A percentile compares a stretch with the other conserved stretches of the same genome.
phyloP scores from a whole-genome alignment of 1,140 invertebrate genomes.

The Papilio polytes region DNA sequence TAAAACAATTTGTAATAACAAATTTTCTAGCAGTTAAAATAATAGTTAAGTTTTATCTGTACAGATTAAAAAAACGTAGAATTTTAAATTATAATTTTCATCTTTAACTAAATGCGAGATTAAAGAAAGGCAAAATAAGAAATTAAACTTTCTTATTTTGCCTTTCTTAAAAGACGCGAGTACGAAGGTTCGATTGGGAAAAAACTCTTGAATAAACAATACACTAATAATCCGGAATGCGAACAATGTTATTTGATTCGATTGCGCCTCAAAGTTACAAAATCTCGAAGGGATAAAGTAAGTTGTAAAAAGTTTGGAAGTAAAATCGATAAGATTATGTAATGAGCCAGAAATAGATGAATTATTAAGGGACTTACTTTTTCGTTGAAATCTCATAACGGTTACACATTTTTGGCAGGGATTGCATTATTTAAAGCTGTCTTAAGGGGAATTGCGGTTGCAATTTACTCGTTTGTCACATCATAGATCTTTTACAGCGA shows the following conservation, averaged over 20 bases:
- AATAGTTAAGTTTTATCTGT: neutral
- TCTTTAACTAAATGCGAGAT: neutral
- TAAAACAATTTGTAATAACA: neutral
- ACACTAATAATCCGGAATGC: neutral
- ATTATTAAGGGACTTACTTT: neutral
- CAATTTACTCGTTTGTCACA: neutral
- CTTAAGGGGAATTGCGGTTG: too few relatives aligned
- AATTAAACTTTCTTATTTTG: too few relatives aligned
- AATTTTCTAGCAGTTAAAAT: neutral
- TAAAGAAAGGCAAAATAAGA: neutral
- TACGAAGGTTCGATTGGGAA: neutral
- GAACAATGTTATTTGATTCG: conserved; percentile 8
- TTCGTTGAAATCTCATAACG: neutral
- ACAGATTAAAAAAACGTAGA: neutral
- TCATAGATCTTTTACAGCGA: neutral
- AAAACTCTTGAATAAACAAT: neutral
- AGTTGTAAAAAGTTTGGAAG: conserved; percentile 27
- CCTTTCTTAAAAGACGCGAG: neutral
- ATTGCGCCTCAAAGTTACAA: conserved; percentile 12
- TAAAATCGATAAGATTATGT: conserved; percentile 27
- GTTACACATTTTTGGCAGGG: neutral
- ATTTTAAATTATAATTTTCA: neutral
- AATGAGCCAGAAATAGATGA: conserved; percentile 7
- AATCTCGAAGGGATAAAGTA: neutral
- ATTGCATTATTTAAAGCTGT: too few relatives aligned